Base-by-base conservation (phyloP, 92 coral and sea anemone genomes). In the Meandrina meandrites region DNA sequence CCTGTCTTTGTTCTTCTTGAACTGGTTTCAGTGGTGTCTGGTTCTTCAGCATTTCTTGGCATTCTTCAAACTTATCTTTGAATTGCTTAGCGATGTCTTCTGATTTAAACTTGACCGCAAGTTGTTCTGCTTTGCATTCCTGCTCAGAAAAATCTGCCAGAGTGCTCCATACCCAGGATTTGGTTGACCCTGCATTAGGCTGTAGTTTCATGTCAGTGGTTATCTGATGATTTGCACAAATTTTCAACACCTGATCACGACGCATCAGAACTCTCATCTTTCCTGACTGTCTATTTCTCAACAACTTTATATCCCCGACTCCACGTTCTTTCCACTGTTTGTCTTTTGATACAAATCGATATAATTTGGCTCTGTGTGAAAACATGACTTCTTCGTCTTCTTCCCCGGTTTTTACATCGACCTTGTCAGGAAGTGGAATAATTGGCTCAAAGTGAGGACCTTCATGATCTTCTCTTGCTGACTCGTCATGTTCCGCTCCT, bases 271-370 rank as follows among this genome's bases (percentile, higher is more conserved):
- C 91, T 69, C 99, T 96, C 69, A 92, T 93, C 84, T 86, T 93
- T 58, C 92, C 89, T 42, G 93, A 87, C 57, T 83, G 80, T 3
- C 79, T 86, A 80, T 90, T 90, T 83, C 81, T 85, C 76, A 96
- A 89, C 36, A 96, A 91, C 88, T 96, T 96, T 50, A 96, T 90
- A 58, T 96, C 98, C 8, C 99, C 99, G 40, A 96, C 89, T 35
- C 99, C 99, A 42, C 99, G 92, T 57, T 96, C 99, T 74, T 95
- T 96, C 99, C 99, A 96, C 69, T 94, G 96, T 48, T 92, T 85
- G 24, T 83, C 76, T 24, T 89, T 93, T 42, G 81, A 78, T 85
- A 88, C 96, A 82, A 87, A 96, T 64, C 99, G 93, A 87, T 90
- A 96, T 53, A 96, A 82, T 87, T 93, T 96, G 42, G 95, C 92